These are phyloP conservation scores for Meganola albula DNA, from an alignment of 2,888 invertebrate genomes.

Conservation along the genomic window DNA sequence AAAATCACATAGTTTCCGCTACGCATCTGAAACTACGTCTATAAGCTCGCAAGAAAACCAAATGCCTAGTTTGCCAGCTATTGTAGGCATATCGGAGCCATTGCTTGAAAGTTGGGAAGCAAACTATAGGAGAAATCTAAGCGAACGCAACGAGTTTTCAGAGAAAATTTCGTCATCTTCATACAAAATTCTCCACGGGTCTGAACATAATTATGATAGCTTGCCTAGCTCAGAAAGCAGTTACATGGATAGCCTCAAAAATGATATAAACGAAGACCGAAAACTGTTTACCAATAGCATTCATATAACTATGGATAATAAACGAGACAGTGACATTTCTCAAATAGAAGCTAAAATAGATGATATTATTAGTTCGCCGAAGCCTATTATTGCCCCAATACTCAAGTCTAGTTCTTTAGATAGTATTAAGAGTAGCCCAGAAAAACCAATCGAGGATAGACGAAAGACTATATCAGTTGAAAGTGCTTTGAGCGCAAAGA, in stretches of 20 bases:
- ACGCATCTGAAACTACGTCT: constrained; percentile 72
- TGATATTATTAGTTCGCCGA: constrained; percentile 74
- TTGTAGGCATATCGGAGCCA: constrained; percentile 72
- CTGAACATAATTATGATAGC: constrained; percentile 63
- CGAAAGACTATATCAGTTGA: constrained; percentile 72
- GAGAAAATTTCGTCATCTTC: constrained; percentile 65
- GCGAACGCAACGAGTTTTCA: constrained; percentile 57
- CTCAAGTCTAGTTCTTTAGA: constrained; percentile 77
- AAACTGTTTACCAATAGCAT: constrained; percentile 65
- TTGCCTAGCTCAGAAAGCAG: constrained; percentile 70
- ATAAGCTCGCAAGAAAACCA: constrained; percentile 70
- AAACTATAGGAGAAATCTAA: constrained; percentile 67
- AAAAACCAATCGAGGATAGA: constrained; percentile 63
- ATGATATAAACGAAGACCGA: constrained; percentile 55
- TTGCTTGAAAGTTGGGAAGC: constrained; percentile 73
- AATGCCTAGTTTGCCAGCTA: constrained; percentile 72
- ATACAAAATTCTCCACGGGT: constrained; percentile 51
- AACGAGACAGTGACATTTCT: constrained; percentile 71
- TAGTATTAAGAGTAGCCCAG: constrained; percentile 77
- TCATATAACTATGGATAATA: constrained; percentile 58
- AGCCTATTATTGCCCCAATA: constrained; percentile 68
- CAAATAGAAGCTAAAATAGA: constrained; percentile 76
- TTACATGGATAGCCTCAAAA: constrained; percentile 69
- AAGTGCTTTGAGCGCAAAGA: constrained; percentile 54
- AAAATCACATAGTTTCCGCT: constrained; percentile 85